These are phyloP conservation scores for Aulostomus chinensis DNA, from an alignment of 2,797 vertebrate genomes.

Conservation along the genomic window DNA sequence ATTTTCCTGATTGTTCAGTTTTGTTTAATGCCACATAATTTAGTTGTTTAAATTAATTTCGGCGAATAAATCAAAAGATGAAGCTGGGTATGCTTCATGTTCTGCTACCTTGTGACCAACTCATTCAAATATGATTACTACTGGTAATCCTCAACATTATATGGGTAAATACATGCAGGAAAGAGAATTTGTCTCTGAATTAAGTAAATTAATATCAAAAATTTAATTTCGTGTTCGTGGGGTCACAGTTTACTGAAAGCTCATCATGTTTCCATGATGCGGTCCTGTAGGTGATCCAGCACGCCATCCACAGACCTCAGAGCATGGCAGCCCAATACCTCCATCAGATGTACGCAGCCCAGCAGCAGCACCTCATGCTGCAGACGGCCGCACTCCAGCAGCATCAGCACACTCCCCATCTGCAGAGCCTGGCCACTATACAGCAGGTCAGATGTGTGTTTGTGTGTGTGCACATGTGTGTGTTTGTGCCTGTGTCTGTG, in stretches of 20 bases:
- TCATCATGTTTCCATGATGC: constrained; percentile 1
- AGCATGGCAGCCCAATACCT: constrained; percentile 93
- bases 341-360: constrained; percentile 95
- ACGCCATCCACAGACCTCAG: constrained; percentile 89
- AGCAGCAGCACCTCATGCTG: constrained; percentile 94
- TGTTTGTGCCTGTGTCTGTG: constrained; percentile 2
- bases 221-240: too few relatives aligned
- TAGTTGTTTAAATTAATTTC: too few relatives aligned
- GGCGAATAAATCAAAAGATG: too few relatives aligned
- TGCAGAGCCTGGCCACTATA: constrained; percentile 88
- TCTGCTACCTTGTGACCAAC: too few relatives aligned
- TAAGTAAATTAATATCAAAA: too few relatives aligned
- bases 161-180: too few relatives aligned
- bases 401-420: constrained; percentile 84
- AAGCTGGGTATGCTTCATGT: too few relatives aligned
- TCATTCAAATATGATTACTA: too few relatives aligned
- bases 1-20: too few relatives aligned
- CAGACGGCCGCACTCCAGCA: constrained; percentile 93
- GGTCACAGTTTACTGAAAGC: too few relatives aligned
- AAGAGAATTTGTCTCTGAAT: background rate
- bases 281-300: constrained; percentile 88
- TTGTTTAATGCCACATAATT: too few relatives aligned
- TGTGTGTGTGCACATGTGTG: background rate
- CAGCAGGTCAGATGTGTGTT: constrained; percentile 79
- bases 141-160: too few relatives aligned